phyloP scores from a whole-genome alignment of 2,113 vertebrate species.

The Heliornis fulica region DNA sequence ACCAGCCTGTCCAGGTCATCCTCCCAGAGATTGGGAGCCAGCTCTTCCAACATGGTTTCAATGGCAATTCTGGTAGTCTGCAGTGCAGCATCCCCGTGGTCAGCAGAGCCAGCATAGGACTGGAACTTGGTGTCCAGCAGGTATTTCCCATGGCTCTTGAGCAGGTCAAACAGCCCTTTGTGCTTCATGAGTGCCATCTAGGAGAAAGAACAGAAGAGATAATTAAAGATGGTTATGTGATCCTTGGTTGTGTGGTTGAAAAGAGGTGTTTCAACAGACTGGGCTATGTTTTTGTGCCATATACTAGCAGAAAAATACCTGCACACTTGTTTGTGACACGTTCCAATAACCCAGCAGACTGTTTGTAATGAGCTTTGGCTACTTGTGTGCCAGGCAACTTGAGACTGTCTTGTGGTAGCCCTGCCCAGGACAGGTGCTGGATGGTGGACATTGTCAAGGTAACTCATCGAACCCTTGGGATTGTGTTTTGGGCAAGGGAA shows the following conservation, averaged over 20 bases:
- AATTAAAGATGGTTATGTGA: background rate
- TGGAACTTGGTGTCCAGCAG: slow-evolving; percentile 77
- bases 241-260: background rate
- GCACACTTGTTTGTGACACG: accelerated
- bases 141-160: slow-evolving; percentile 72
- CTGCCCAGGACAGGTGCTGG: background rate
- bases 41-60: slow-evolving; percentile 83
- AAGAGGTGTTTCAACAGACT: background rate
- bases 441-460: background rate
- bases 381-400: background rate
- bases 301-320: background rate
- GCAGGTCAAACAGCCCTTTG: slow-evolving; percentile 78
- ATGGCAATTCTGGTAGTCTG: slow-evolving; percentile 77
- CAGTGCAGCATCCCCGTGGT: slow-evolving; percentile 38
- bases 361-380: background rate
- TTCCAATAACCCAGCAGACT: background rate
- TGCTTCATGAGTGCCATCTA: slow-evolving; percentile 89
- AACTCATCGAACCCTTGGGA: background rate
- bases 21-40: slow-evolving; percentile 85
- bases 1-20: slow-evolving; percentile 84
- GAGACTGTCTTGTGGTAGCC: background rate
- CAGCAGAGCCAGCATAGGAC: background rate
- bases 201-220: background rate
- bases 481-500: background rate
- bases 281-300: background rate